Base-by-base conservation (phyloP, 2,797 vertebrate genomes). In the Chanos chanos region DNA sequence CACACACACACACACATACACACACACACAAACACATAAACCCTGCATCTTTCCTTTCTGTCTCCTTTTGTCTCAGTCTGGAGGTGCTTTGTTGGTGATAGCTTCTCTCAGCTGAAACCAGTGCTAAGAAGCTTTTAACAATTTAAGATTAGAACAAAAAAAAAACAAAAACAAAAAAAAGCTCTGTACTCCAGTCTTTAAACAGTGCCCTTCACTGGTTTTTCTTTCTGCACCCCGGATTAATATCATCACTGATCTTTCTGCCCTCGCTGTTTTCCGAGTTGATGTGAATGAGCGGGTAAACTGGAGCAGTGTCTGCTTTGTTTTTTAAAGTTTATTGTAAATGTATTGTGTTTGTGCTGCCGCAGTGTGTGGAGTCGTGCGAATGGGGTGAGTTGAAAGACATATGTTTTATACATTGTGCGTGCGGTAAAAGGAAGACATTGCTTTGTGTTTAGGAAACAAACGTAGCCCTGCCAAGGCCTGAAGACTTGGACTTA, bases 361-460 rank as follows among this genome's bases (percentile, higher is more conserved):
- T n/a, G n/a, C n/a, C n/a, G n/a, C n/a, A n/a, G n/a, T n/a, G n/a
- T n/a, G n/a, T n/a, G n/a, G n/a, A n/a, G n/a, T n/a, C n/a, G n/a
- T n/a, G n/a, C n/a, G n/a, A n/a, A n/a, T n/a, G n/a, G n/a, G n/a
- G n/a, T n/a, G n/a, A n/a, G n/a, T n/a, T n/a, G n/a, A n/a, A n/a
- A n/a, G n/a, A n/a, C n/a, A n/a, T n/a, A n/a, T n/a, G n/a, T 53
- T 24, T 40, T 60, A 34, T 37, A 22, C 49, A 28, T 41, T 48
- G 18, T 59, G n/a, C 64, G 28, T n/a, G 62, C 59, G 61, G 44
- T 48, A 58, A 74, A 74, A 61, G 66, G 62, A 64, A 74, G 39
- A 66, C 64, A 69, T 55, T 66, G 69, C 60, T 36, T 19, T 64
- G 49, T 80, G 75, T 81, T 79, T 77, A 68, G 75, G 74, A 70